Percentiles rank a stretch among this genome's conserved stretches.
Evolutionary conservation across 1,140 invertebrate species (phyloP).

Genomic region (Apis dorsata): DNA sequence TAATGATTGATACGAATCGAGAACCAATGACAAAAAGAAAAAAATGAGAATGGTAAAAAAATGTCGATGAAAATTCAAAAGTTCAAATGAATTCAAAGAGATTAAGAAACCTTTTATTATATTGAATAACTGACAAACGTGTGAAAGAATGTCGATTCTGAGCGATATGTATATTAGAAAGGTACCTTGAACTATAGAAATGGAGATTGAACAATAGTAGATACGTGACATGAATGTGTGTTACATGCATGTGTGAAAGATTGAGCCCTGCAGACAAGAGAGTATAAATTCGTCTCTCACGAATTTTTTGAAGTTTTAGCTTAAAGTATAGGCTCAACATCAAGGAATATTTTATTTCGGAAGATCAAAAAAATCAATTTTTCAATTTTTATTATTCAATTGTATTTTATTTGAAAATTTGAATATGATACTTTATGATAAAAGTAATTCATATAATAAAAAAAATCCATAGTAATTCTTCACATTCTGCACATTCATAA

Average conservation of each 20-base stretch:
- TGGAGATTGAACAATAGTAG: background rate
- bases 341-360: background rate
- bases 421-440: too few species aligned
- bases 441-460: too few species aligned
- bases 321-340: background rate
- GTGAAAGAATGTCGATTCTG: background rate
- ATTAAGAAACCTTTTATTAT: background rate
- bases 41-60: too few species aligned
- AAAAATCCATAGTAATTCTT: too few species aligned
- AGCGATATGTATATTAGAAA: background rate
- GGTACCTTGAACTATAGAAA: background rate
- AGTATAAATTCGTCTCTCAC: background rate
- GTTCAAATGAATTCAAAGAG: too few species aligned
- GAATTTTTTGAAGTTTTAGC: too few species aligned
- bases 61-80: too few species aligned
- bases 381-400: background rate
- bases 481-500: too few species aligned
- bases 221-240: background rate
- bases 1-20: background rate
- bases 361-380: background rate
- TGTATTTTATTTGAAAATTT: too few species aligned
- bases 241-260: background rate
- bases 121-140: background rate
- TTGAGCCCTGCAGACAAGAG: background rate
- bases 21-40: background rate